These are phyloP conservation scores for Pseudomyrmex cubaensis DNA, from an alignment of 1,140 invertebrate genomes.

Conservation along the genomic window DNA sequence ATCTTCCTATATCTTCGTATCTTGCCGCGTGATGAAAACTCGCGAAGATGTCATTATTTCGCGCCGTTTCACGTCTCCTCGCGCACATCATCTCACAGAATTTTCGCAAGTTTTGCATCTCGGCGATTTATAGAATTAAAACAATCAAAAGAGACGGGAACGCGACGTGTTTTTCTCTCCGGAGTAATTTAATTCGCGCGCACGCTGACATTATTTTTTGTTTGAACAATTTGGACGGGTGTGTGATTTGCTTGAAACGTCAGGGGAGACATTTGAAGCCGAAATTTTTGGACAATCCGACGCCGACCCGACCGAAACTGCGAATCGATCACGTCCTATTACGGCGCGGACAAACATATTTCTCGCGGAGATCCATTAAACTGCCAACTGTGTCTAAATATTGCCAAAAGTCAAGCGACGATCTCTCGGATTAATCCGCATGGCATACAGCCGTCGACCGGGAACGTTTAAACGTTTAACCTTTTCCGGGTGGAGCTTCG, in stretches of 20 bases:
- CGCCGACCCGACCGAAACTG: background rate
- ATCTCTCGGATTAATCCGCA: constrained; percentile 46
- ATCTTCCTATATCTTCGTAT: background rate
- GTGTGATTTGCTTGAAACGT: background rate
- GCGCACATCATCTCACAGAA: background rate
- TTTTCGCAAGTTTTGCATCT: constrained; percentile 4
- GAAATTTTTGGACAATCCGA: background rate
- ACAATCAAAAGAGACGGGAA: background rate
- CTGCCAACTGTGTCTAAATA: constrained; percentile 52
- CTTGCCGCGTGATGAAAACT: constrained; percentile 31
- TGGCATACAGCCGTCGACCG: constrained; percentile 9
- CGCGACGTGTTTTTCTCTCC: background rate
- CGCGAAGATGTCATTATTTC: constrained; percentile 30
- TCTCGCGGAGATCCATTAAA: constrained; percentile 56
- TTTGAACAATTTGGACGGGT: constrained; percentile 4
- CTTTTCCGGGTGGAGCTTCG: constrained; percentile 4
- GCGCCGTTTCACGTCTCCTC: background rate
- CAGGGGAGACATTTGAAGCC: background rate
- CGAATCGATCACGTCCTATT: constrained; percentile 25
- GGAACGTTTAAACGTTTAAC: constrained; percentile 12
- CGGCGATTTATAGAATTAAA: background rate
- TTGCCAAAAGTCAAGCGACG: constrained; percentile 51
- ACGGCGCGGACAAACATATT: constrained; percentile 29
- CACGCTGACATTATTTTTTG: background rate
- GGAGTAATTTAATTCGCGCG: background rate